Evolutionary conservation across 2,797 vertebrate genomes (phyloP).

Genomic region (Pseudomugil tenellus): DNA sequence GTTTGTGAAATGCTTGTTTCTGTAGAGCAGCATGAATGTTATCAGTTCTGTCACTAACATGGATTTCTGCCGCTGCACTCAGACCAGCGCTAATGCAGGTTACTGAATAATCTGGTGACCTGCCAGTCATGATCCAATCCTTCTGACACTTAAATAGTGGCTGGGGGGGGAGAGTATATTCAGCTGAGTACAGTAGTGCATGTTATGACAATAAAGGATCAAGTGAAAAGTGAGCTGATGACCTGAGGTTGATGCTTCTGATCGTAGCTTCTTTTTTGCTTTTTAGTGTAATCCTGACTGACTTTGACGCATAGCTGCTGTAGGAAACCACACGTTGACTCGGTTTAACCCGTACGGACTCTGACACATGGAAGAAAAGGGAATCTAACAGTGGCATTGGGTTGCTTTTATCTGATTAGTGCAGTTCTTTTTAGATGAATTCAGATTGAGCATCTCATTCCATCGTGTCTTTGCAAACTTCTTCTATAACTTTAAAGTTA

Average conservation of each 20-base stretch:
- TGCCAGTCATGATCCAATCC: constrained; percentile 22
- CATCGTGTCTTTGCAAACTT: no score
- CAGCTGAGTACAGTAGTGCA: neutral
- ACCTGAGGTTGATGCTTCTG: neutral
- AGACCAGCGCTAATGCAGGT: constrained; percentile 36
- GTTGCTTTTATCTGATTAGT: neutral
- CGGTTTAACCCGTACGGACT: neutral
- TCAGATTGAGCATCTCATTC: no score
- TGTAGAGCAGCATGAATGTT: neutral
- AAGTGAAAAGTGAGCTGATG: constrained; percentile 8
- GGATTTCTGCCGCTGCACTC: constrained; percentile 14
- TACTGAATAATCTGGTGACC: constrained; percentile 60
- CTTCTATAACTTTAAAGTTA: no score
- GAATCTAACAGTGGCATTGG: neutral
- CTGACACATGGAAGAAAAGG: neutral
- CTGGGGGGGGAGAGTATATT: constrained; percentile 1
- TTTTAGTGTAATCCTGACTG: neutral
- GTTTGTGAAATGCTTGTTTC: neutral
- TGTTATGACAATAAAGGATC: constrained; percentile 26
- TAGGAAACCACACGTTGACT: neutral
- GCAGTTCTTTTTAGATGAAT: no score
- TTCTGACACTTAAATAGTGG: neutral
- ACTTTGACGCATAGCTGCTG: neutral
- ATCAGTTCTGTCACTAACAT: constrained; percentile 3
- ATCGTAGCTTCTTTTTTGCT: neutral